Percentiles rank a stretch among this genome's conserved stretches.
These are phyloP conservation scores for Ptychoptera contaminata DNA, from an alignment of 2,888 invertebrate species.

Conservation along the genomic window DNA sequence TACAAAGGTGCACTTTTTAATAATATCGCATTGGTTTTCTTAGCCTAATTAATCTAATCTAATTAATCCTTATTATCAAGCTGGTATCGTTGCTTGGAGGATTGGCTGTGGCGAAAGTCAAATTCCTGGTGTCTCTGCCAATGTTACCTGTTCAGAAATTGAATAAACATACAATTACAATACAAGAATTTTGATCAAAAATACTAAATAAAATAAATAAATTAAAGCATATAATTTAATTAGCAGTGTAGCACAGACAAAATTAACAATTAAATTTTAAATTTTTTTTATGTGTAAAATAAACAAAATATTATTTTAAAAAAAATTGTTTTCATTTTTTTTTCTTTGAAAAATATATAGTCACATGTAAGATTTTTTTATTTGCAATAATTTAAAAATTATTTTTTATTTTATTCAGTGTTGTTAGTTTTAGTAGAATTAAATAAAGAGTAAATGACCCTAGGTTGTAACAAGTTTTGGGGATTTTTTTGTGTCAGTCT, in stretches of 20 bases:
- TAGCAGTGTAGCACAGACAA: not conserved
- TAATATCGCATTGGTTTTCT: constrained; percentile 56
- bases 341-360: no score
- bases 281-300: not conserved
- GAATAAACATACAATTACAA: constrained; percentile 46
- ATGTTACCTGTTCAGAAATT: constrained; percentile 44
- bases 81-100: constrained; percentile 69
- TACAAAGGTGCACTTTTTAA: constrained; percentile 50
- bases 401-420: no score
- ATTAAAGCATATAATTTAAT: not conserved
- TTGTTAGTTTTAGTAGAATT: no score
- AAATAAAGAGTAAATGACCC: no score
- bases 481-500: no score
- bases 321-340: no score
- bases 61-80: constrained; percentile 19
- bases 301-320: no score
- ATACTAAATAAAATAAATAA: not conserved
- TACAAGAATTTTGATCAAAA: constrained; percentile 13
- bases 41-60: constrained; percentile 44
- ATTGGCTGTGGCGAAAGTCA: constrained; percentile 54
- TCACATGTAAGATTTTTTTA: no score
- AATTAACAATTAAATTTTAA: not conserved
- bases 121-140: constrained; percentile 60
- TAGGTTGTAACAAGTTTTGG: no score
- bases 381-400: no score